phyloP scores from a whole-genome alignment of 35 echinoderm and acorn worm species.

The Lytechinus variegatus region DNA sequence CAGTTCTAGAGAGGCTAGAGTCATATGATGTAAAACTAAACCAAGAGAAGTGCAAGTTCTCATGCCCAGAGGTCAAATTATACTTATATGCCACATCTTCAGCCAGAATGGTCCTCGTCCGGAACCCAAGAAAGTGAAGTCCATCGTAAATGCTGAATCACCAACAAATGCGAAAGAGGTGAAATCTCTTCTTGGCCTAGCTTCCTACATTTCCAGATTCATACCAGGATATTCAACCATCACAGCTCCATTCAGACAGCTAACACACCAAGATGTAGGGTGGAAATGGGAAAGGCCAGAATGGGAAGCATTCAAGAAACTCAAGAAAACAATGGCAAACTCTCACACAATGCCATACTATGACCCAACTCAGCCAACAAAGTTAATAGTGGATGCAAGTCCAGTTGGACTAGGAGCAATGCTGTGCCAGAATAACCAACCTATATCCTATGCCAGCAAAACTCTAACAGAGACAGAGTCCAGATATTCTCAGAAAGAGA shows the following conservation, averaged over 20 bases:
- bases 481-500: slow-evolving; percentile 74
- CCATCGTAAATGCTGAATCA: slow-evolving; percentile 24
- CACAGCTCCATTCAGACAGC: slow-evolving; percentile 46
- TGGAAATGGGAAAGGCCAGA: slow-evolving; percentile 56
- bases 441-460: slow-evolving; percentile 62
- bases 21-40: slow-evolving; percentile 61
- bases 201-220: slow-evolving; percentile 59
- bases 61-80: slow-evolving; percentile 53
- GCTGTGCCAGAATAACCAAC: slow-evolving; percentile 54
- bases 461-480: slow-evolving; percentile 61
- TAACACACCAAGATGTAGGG: slow-evolving; percentile 56
- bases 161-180: slow-evolving; percentile 59
- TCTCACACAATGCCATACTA: slow-evolving; percentile 67
- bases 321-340: slow-evolving; percentile 63
- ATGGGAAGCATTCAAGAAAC: slow-evolving; percentile 8
- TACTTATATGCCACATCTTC: slow-evolving; percentile 75
- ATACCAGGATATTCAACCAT: slow-evolving; percentile 64
- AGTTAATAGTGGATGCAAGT: slow-evolving; percentile 76
- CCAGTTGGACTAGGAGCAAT: slow-evolving; percentile 69
- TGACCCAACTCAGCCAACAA: slow-evolving; percentile 56
- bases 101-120: slow-evolving; percentile 54
- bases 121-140: slow-evolving; percentile 51
- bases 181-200: slow-evolving; percentile 59
- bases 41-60: slow-evolving; percentile 62
- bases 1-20: slow-evolving; percentile 64